Evolutionary conservation across 2,888 invertebrate species (phyloP), one percentile per base, ranked within the genome.

Genomic region (Tanytarsus gracilentus): DNA sequence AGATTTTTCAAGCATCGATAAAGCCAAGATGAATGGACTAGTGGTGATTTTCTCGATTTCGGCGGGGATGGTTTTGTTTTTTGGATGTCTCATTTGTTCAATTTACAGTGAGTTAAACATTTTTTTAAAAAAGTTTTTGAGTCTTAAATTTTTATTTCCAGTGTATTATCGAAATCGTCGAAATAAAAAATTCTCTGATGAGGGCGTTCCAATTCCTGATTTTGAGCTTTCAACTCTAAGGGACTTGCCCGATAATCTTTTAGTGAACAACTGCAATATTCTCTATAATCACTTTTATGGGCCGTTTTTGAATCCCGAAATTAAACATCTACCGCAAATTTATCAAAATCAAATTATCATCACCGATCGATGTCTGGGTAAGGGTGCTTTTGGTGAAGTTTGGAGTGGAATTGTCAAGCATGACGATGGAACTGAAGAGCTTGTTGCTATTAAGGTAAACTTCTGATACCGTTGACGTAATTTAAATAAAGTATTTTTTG

Each of bases 371-470:
- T 58, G 58, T 14, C 77, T 99, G 58, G 98, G 97, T 0, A 89
- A 91, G 62, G 98, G 98, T 0, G 96, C 96, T 0, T 99, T 98
- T 69, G 98, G 98, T 0, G 95, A 97, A 74, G 98, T 98, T 1
- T 95, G 89, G 70, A 93, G 95, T 76, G 98, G 97, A 0, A 79
- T 86, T 62, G 89, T 92, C 0, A 80, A 82, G 64, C 81, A 85
- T 65, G 50, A 50, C 4, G 60, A 60, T 39, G 60, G 50, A 36
- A 16, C 14, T 36, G 78, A 78, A 5, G 77, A 75, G 30, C 84
- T 85, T 68, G 93, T 96, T n/a, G 96, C 96, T 9, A 87, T 96
- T 30, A 96, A 96, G 79, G 89, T 88, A 69, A 65, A 62, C 59
- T 48, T 21, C 21, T 21, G 1, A 1, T 16, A 9, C 7, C 30